Percentiles rank a stretch among this genome's conserved stretches.
Conservation (phyloP, 1,140 invertebrate species). For the Apis florea region DNA sequence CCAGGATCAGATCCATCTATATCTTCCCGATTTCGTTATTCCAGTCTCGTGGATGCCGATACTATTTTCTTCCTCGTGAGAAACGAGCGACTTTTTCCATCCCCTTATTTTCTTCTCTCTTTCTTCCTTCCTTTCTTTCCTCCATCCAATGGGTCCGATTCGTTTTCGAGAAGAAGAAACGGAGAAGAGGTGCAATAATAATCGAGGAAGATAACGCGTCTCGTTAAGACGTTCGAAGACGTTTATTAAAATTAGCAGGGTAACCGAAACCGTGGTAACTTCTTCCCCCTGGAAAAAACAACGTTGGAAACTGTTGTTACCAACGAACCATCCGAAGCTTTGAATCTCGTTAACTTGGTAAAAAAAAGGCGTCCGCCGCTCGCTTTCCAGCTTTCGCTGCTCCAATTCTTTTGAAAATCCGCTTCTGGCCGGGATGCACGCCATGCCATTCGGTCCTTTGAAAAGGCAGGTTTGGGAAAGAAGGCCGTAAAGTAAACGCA, state of each 20-base stretch:
- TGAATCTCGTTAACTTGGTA: slow-evolving; percentile 27
- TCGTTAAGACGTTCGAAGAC: slow-evolving; percentile 25
- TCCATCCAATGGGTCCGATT: too few relatives aligned
- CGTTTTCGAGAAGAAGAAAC: neutral
- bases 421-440: neutral
- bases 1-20: neutral
- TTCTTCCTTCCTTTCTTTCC: neutral
- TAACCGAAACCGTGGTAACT: too few relatives aligned
- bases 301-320: neutral
- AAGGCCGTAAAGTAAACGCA: neutral
- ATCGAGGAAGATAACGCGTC: neutral
- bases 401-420: slow-evolving; percentile 29
- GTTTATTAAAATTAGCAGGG: slow-evolving; percentile 26
- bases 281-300: neutral
- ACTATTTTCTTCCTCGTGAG: neutral
- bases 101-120: neutral
- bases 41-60: slow-evolving; percentile 16
- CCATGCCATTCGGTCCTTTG: neutral
- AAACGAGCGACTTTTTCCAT: neutral
- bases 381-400: neutral
- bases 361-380: neutral
- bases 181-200: slow-evolving; percentile 6
- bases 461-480: neutral
- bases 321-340: slow-evolving; percentile 17
- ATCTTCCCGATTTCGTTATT: slow-evolving; percentile 29